Percentiles rank a stretch among this genome's conserved stretches.
Conservation (phyloP, 2,888 invertebrate species). For the Dexiosoma caninum region DNA sequence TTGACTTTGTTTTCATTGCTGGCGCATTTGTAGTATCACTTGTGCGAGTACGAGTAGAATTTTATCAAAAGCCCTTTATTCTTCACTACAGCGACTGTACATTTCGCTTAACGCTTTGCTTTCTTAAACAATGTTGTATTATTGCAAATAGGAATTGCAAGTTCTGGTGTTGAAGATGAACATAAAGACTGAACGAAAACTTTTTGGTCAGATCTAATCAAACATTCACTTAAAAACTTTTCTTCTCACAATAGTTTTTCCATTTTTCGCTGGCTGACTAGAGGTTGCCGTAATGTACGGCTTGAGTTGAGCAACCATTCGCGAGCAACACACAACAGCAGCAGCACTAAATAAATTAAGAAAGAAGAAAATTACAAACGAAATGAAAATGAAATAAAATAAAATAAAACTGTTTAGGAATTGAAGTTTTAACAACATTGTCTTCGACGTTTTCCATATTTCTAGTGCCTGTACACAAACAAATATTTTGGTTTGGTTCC, state of each 20-base stretch:
- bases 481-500: slow-evolving; percentile 20
- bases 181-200: slow-evolving; percentile 65
- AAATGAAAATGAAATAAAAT: slow-evolving; percentile 35
- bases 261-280: slow-evolving; percentile 53
- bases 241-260: slow-evolving; percentile 62
- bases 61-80: slow-evolving; percentile 40
- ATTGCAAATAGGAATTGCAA: slow-evolving; percentile 62
- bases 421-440: slow-evolving; percentile 56
- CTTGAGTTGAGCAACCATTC: slow-evolving; percentile 40
- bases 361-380: slow-evolving; percentile 28
- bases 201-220: slow-evolving; percentile 75
- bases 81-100: slow-evolving; percentile 24
- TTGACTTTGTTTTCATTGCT: background rate
- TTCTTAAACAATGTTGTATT: slow-evolving; percentile 37
- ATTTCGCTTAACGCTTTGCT: slow-evolving; percentile 23
- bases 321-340: slow-evolving; percentile 26
- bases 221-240: slow-evolving; percentile 75
- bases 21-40: background rate
- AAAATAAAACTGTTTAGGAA: slow-evolving; percentile 36
- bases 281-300: slow-evolving; percentile 36
- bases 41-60: slow-evolving; percentile 3
- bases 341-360: slow-evolving; percentile 20
- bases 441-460: slow-evolving; percentile 39
- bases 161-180: slow-evolving; percentile 50
- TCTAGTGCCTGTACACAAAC: slow-evolving; percentile 10